Percentiles rank a stretch among this genome's conserved stretches.
Conservation (phyloP, 2,113 vertebrate genomes). For the Numida meleagris region DNA sequence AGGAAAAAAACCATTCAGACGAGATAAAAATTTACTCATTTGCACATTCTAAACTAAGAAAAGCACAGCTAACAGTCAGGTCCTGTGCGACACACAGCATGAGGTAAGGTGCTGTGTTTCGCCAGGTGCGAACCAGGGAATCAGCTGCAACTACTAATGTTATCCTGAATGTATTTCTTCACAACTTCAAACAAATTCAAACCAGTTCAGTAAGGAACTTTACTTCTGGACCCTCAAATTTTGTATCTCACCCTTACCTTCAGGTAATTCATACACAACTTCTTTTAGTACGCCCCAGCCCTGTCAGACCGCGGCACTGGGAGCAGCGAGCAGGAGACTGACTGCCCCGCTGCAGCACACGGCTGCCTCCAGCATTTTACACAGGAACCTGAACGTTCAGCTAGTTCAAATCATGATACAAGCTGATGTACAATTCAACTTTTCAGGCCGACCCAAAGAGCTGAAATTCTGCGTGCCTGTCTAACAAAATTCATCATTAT, state of each 20-base stretch:
- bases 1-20: background rate
- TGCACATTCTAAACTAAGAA: background rate
- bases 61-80: background rate
- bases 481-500: background rate
- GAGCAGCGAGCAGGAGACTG: background rate
- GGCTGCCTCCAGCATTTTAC: background rate
- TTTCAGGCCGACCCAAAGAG: background rate
- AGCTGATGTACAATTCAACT: background rate
- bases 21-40: background rate
- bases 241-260: background rate
- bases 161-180: background rate
- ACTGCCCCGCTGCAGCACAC: too few species aligned
- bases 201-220: background rate
- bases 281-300: background rate
- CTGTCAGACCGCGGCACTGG: background rate
- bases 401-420: background rate
- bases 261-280: background rate
- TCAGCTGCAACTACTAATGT: background rate
- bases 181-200: background rate
- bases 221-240: background rate
- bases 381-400: background rate
- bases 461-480: background rate
- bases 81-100: fast-evolving
- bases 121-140: fast-evolving
- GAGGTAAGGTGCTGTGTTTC: fast-evolving